Evolutionary conservation across 2,888 invertebrate genomes (phyloP).

Genomic region (Cynaeus angustus): DNA sequence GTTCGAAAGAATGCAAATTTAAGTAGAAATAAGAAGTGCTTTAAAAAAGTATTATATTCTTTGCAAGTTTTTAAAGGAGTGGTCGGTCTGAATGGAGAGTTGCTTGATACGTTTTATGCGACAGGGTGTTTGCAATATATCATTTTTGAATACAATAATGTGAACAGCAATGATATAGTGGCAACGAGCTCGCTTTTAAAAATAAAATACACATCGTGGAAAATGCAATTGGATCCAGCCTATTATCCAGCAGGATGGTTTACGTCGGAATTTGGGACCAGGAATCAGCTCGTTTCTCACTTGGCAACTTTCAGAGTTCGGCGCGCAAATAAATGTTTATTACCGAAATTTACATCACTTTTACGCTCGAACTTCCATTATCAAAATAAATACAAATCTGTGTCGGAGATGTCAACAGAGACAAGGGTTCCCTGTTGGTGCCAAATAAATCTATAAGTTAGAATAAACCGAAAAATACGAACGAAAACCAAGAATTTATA

Average conservation of each 20-base stretch:
- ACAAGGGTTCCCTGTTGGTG: constrained; percentile 30
- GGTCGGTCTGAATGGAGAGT: neutral
- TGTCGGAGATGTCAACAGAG: constrained; percentile 24
- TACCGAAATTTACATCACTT: constrained; percentile 41
- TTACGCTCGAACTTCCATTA: constrained; percentile 38
- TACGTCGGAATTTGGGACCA: constrained; percentile 33
- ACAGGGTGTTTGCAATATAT: constrained; percentile 58
- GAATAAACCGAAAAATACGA: constrained; percentile 31
- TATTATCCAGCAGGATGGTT: constrained; percentile 55
- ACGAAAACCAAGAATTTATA: constrained; percentile 29
- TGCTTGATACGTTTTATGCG: constrained; percentile 13
- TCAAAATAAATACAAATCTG: constrained; percentile 42
- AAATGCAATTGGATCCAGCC: constrained; percentile 59
- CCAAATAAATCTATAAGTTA: constrained; percentile 37
- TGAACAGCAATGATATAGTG: constrained; percentile 64
- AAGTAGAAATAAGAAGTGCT: neutral
- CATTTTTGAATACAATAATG: constrained; percentile 63
- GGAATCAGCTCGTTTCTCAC: constrained; percentile 39
- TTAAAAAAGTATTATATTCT: neutral
- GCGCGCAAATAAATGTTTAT: constrained; percentile 35
- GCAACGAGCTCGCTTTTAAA: constrained; percentile 60
- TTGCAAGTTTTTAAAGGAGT: constrained; percentile 7
- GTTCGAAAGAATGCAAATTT: constrained; percentile 1
- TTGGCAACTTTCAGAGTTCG: constrained; percentile 6
- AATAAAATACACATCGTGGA: constrained; percentile 64